phyloP scores from a whole-genome alignment of 2,888 invertebrate genomes.

The Caenorhabditis japonica region DNA sequence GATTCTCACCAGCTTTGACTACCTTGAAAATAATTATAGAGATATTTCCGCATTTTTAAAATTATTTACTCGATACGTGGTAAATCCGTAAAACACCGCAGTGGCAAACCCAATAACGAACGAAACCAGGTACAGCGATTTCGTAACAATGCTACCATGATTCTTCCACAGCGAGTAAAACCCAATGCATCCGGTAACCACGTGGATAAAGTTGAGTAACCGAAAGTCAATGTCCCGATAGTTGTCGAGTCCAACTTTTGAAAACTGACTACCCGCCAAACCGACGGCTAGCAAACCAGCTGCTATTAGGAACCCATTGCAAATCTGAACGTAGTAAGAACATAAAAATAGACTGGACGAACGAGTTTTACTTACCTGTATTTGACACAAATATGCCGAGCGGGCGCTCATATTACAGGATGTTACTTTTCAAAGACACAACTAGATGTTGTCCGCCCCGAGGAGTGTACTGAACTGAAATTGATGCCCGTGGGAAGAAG shows the following conservation, averaged over 20 bases:
- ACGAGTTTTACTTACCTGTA: slow-evolving; percentile 60
- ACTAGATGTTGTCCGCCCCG: slow-evolving; percentile 24
- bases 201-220: slow-evolving; percentile 73
- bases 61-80: slow-evolving; percentile 69
- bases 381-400: slow-evolving; percentile 68
- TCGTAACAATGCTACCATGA: slow-evolving; percentile 76
- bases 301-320: slow-evolving; percentile 72
- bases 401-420: slow-evolving; percentile 65
- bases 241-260: slow-evolving; percentile 72
- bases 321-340: slow-evolving; percentile 63
- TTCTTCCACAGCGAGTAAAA: slow-evolving; percentile 73
- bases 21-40: slow-evolving; percentile 21
- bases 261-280: slow-evolving; percentile 75
- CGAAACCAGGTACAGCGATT: slow-evolving; percentile 73
- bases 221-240: slow-evolving; percentile 76
- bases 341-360: background rate
- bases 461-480: no score
- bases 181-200: slow-evolving; percentile 71
- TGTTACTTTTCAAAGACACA: slow-evolving; percentile 16
- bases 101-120: slow-evolving; percentile 72
- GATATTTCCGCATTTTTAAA: background rate
- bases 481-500: slow-evolving; percentile 9
- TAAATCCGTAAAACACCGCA: slow-evolving; percentile 76
- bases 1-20: slow-evolving; percentile 56
- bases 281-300: slow-evolving; percentile 71